Evolutionary conservation across 1,140 invertebrate species (phyloP).

Genomic region (Formica exsecta): DNA sequence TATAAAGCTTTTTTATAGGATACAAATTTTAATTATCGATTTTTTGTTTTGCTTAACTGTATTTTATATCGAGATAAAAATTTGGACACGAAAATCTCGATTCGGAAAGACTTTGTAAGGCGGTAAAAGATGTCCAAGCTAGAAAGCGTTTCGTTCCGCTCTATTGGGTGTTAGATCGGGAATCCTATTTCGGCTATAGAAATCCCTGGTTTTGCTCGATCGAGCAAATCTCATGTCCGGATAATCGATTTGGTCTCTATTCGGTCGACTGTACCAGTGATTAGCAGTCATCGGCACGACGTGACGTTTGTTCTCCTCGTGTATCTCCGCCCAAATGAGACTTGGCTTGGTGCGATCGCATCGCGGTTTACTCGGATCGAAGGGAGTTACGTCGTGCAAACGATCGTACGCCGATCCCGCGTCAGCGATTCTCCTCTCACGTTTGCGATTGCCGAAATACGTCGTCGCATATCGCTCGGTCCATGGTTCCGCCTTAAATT

Average conservation of each 20-base stretch:
- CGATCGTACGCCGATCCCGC: constrained; percentile 78
- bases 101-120: background rate
- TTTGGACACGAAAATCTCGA: background rate
- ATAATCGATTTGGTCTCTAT: constrained; percentile 77
- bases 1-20: background rate
- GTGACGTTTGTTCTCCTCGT: constrained; percentile 78
- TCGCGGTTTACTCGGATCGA: constrained; percentile 75
- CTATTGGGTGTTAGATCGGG: background rate
- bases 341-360: constrained; percentile 74
- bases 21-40: background rate
- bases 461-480: constrained; percentile 73
- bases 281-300: constrained; percentile 74
- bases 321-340: constrained; percentile 77
- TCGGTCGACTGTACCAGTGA: constrained; percentile 79
- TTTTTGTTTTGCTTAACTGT: background rate
- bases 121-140: background rate
- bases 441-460: constrained; percentile 74
- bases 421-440: constrained; percentile 50
- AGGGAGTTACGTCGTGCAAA: constrained; percentile 70
- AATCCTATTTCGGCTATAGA: constrained; percentile 36
- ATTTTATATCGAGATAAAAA: constrained; percentile 9
- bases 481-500: constrained; percentile 76
- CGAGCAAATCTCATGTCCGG: constrained; percentile 76
- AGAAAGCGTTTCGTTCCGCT: background rate
- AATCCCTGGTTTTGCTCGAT: constrained; percentile 60